Conservation (phyloP, 2,888 invertebrate species). For the Atrina japonica region DNA sequence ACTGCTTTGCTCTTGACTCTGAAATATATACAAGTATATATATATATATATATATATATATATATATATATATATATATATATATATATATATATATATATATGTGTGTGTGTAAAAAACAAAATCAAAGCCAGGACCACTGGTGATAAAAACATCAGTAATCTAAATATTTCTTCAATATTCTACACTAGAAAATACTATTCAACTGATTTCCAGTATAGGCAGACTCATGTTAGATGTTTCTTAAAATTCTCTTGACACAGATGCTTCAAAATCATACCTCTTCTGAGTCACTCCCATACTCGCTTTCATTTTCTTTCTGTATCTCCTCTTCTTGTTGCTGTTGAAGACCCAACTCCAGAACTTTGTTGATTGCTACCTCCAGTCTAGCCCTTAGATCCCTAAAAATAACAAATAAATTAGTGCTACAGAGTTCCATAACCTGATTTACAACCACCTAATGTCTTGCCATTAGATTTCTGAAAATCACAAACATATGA, state of each 20-base stretch:
- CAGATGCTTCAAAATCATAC: too few relatives aligned
- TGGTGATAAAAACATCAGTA: too few relatives aligned
- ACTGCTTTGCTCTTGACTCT: conserved; percentile 71
- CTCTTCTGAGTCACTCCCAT: conserved; percentile 84
- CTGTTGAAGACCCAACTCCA: conserved; percentile 81
- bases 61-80: not conserved
- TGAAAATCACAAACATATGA: conserved; percentile 70
- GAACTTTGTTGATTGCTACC: conserved; percentile 88
- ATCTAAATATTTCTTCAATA: too few relatives aligned
- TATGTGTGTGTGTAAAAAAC: too few relatives aligned
- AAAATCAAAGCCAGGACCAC: too few relatives aligned
- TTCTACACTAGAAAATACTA: too few relatives aligned
- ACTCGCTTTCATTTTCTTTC: conserved; percentile 82
- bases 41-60: not conserved
- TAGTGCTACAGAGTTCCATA: too few relatives aligned
- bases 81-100: not conserved
- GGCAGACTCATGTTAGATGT: too few relatives aligned
- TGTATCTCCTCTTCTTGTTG: conserved; percentile 71
- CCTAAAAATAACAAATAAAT: conserved; percentile 78
- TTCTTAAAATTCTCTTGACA: too few relatives aligned
- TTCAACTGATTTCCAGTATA: too few relatives aligned
- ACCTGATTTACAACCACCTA: too few relatives aligned
- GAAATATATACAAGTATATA: not conserved
- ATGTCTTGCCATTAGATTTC: conserved; percentile 83
- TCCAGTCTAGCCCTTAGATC: conserved; percentile 96